Evolutionary conservation across 1,140 invertebrate species (phyloP), one percentile per base, ranked within the genome.

Genomic region (Apis mellifera): DNA sequence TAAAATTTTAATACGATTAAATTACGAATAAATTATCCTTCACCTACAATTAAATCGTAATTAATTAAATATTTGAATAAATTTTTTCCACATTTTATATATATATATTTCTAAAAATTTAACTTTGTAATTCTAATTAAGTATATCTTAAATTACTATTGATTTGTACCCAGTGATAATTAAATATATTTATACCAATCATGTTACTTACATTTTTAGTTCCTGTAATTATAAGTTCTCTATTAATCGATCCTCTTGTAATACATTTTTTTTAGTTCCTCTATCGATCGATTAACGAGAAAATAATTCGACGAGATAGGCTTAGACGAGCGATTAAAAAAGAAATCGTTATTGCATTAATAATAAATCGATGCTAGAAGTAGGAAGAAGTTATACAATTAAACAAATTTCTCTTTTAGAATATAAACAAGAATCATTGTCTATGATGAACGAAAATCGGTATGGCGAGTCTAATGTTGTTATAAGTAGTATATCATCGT

Each of bases 361-460:
- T 17, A 23, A 52, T 2, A 12, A 42, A 42, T 48, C 21, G 32
- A 57, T 11, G 17, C 15, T 42, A 42, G 32, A 55, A 50, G n/a
- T 21, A 32, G 19, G 50, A 17, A 71, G 15, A 42, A 26, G 60
- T 17, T 42, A n/a, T n/a, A 52, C 55, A 42, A 2, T 71, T 74
- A 65, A 60, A 52, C 9, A 19, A 66, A n/a, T 52, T 75, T 57
- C 52, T 66, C 32, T 66, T 62, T 32, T 81, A 81, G 50, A 57
- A 1, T 57, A 48, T 19, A 68, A 52, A 54, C 7, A 7, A 4
- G 15, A 64, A n/a, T 64, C 2, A 15, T 73, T 26, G 32, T 79
- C 54, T 48, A 8, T 0, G 50, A 26, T 19, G 21, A 26, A n/a
- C 1, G 13, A 19, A n/a, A 26, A 23, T 13, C 8, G 21, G 13